Base-by-base conservation (phyloP, 2,888 invertebrate genomes). In the Smittia aterrima region DNA sequence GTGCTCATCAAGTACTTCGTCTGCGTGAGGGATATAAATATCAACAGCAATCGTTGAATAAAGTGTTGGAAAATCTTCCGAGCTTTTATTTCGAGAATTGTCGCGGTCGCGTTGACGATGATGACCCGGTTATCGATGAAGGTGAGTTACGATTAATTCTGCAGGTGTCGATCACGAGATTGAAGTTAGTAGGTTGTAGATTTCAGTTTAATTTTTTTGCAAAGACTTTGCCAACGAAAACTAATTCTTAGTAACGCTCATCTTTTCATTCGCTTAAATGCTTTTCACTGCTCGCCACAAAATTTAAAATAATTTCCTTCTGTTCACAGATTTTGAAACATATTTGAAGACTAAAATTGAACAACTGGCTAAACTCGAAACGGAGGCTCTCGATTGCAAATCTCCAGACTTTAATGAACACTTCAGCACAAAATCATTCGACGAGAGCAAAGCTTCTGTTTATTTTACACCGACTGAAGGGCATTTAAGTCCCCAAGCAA, bases 1-100 rank as follows among this genome's bases (percentile, higher is more conserved):
- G 96, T 84, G 91, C 94, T 20, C 94, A 95, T 81, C 96, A 97
- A 83, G 89, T 96, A 75, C 85, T 96, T 64, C 88, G 93, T 71
- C 84, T 97, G 62, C 89, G 96, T 32, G 96, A 96, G 82, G 94
- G 95, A 9, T 96, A 95, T 86, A 96, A 96, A 83, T 93, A 95
- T 80, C 96, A 97, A 83, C 97, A 97, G 82, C 95, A 95, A 83
- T 94, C 96, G 11, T 85, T 97, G 71, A 94, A 95, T 84, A 96
- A 96, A 82, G 92, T 97, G 4, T 84, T 97, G 75, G 97, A 97
- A 82, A 96, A 95, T 82, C 85, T 97, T 78, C 95, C 95, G 53
- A 93, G 90, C 79, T 85, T 94, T 73, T 95, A 96, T 84, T 90
- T 96, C 80, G 96, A 96, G 82, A 96, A 95, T 84, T 97, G 97